Evolutionary conservation across 2,113 vertebrate genomes (phyloP).

Genomic region (Dasyornis broadbenti): DNA sequence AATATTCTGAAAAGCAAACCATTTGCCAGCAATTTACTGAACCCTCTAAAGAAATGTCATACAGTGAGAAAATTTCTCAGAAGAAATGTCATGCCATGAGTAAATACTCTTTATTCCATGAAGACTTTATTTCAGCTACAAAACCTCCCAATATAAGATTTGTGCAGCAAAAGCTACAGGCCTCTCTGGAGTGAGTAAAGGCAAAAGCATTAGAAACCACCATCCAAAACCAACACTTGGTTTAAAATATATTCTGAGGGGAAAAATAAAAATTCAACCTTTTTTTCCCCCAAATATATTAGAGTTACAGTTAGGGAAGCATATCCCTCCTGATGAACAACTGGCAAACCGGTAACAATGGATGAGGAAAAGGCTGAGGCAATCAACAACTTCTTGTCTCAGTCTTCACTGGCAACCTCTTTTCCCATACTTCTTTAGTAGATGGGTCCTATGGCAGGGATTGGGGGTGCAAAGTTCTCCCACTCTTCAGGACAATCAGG

Average conservation of each 20-base stretch:
- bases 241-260: not conserved
- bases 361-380: not conserved
- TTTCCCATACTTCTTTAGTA: not conserved
- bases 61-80: not conserved
- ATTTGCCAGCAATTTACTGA: not conserved
- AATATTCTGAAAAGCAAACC: not conserved
- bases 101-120: not conserved
- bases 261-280: not conserved
- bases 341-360: not conserved
- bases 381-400: not conserved
- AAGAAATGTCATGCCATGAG: not conserved
- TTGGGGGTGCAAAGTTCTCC: not conserved
- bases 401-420: not conserved
- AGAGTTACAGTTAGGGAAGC: not conserved
- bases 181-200: not conserved
- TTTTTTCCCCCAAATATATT: not conserved
- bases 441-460: not conserved
- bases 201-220: not conserved
- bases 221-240: not conserved
- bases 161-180: not conserved
- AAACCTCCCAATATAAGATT: not conserved
- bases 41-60: not conserved
- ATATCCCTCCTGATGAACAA: not conserved
- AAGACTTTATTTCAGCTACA: not conserved
- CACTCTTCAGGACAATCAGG: accelerated